Evolutionary conservation across 2,888 invertebrate species (phyloP).

Genomic region (Drosophila quasianomalipes): DNA sequence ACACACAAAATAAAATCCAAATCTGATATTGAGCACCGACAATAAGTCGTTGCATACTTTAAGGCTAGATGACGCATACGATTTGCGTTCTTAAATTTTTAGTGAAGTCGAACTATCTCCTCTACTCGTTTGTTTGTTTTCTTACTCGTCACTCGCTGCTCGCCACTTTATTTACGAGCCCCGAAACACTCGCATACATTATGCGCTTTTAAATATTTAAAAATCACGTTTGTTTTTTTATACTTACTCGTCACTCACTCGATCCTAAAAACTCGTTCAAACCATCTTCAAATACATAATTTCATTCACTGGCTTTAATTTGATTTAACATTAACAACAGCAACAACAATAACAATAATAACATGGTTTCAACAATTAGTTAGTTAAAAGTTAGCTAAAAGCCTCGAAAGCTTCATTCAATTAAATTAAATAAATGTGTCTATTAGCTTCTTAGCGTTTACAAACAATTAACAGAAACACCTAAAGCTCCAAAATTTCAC

Average conservation of each 20-base stretch:
- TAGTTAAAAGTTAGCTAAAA: constrained; percentile 45
- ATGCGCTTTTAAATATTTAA: constrained; percentile 9
- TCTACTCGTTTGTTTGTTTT: constrained; percentile 20
- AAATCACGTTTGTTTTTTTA: constrained; percentile 10
- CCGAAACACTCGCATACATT: constrained; percentile 1
- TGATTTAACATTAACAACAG: constrained; percentile 34
- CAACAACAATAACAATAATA: constrained; percentile 48
- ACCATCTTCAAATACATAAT: constrained; percentile 15
- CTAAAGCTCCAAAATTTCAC: constrained; percentile 12
- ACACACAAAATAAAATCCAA: constrained; percentile 8
- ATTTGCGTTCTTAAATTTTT: constrained; percentile 13
- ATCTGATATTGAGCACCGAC: constrained; percentile 33
- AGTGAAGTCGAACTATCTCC: not conserved
- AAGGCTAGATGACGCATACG: constrained; percentile 20
- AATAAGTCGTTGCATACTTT: constrained; percentile 35
- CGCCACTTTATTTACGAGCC: constrained; percentile 16
- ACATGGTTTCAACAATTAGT: constrained; percentile 61
- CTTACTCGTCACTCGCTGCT: constrained; percentile 29
- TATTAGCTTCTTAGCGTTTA: constrained; percentile 77
- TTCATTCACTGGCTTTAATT: constrained; percentile 19
- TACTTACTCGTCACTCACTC: constrained; percentile 20
- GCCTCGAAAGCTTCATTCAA: constrained; percentile 63
- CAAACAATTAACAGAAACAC: constrained; percentile 50
- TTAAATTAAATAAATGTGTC: constrained; percentile 77
- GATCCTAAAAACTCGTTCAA: constrained; percentile 12